Evolutionary conservation across 2,888 invertebrate species (phyloP).

Genomic region (Kryphioiulus occultus): DNA sequence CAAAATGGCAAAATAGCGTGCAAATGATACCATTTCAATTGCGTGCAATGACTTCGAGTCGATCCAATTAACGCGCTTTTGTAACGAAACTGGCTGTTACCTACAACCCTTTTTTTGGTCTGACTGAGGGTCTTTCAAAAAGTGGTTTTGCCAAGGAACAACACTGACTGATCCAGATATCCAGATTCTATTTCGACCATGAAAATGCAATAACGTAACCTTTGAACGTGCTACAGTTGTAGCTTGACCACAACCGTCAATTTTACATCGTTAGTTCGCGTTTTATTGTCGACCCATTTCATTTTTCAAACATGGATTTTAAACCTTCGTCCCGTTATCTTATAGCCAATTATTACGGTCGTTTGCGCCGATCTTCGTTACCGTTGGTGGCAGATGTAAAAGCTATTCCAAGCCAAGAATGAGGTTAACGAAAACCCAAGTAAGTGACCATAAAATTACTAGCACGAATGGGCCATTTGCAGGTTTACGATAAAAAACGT

Average conservation of each 20-base stretch:
- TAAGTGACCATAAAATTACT: background rate
- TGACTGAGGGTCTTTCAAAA: conserved; percentile 23
- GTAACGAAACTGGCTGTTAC: background rate
- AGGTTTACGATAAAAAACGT: background rate
- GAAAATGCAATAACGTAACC: background rate
- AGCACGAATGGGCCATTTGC: conserved; percentile 12
- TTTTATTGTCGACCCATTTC: background rate
- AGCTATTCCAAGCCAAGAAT: background rate
- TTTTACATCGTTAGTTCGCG: background rate
- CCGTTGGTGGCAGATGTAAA: background rate
- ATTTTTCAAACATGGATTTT: background rate
- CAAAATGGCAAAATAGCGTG: background rate
- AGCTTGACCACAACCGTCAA: background rate
- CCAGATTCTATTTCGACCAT: too few species aligned
- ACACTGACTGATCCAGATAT: too few species aligned
- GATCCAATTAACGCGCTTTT: background rate
- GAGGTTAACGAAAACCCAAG: background rate
- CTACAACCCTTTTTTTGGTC: background rate
- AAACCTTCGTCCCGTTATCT: background rate
- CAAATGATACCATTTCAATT: conserved; percentile 10
- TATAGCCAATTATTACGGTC: background rate
- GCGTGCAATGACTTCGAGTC: conserved; percentile 23
- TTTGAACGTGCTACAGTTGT: background rate
- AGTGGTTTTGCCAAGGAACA: background rate
- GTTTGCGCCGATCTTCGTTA: background rate